These are phyloP conservation scores for Lepidurus arcticus DNA, from an alignment of 1,140 invertebrate species.

Conservation along the genomic window DNA sequence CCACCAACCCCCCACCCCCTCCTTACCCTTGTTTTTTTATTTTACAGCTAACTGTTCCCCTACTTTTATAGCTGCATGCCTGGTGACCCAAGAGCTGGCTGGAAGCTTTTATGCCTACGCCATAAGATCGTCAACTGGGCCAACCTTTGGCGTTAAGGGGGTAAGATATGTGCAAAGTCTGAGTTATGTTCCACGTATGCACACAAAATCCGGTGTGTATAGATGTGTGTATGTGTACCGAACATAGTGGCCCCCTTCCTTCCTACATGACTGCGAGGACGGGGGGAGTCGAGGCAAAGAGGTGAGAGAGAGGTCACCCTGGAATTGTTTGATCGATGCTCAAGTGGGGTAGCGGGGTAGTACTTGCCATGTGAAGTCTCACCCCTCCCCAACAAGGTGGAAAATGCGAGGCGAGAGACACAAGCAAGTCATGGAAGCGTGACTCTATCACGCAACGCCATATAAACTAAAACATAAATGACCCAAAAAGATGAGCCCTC, in stretches of 20 bases:
- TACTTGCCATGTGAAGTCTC: not conserved
- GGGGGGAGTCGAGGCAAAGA: not conserved
- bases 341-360: not conserved
- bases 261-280: not conserved
- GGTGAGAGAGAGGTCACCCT: slow-evolving; percentile 11
- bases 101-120: not conserved
- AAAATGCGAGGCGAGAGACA: slow-evolving; percentile 15
- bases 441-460: slow-evolving; percentile 8
- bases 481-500: slow-evolving; percentile 2
- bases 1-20: not conserved
- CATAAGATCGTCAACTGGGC: not conserved
- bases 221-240: not conserved
- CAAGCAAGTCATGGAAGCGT: not conserved
- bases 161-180: not conserved
- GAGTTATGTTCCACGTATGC: slow-evolving; percentile 13
- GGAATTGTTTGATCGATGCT: slow-evolving; percentile 10
- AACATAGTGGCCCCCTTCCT: not conserved
- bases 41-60: not conserved
- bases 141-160: not conserved
- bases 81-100: not conserved
- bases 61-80: not conserved
- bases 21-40: not conserved
- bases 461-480: not conserved
- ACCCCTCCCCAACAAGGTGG: not conserved
- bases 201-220: not conserved